Base-by-base conservation (phyloP, 2,797 vertebrate genomes). In the Synaphobranchus kaupii region DNA sequence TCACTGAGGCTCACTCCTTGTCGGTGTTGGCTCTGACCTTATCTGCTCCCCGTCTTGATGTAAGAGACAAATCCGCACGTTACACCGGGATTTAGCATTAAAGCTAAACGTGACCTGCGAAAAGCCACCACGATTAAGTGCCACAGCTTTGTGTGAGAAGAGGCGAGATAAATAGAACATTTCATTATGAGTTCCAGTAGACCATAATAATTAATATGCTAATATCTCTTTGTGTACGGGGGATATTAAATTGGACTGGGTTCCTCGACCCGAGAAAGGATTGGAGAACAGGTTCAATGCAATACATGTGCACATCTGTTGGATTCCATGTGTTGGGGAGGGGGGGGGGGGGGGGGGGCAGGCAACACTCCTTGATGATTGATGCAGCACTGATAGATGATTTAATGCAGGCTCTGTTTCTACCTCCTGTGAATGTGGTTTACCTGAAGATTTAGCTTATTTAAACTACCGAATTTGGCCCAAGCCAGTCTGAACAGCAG, bases 171-270 rank as follows among this genome's bases (percentile, higher is more conserved):
- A 80, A 80, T 48, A 22, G 48, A 80, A 48, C 47, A 10, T 71
- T 71, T 22, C 44, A 50, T 48, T 80, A 48, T n/a, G 44, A 48
- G 44, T 50, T 48, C 76, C 76, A 80, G 76, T 80, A 25, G 44
- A 44, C 44, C 71, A 13, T 39, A 80, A 48, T 80, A 80, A 80
- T 80, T 50, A 48, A 80, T 80, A 80, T 80, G 44, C 34, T 48
- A 80, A 80, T 80, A n/a, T 80, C 73, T 1, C 63, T 66, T 34
- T 39, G 15, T 44, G 34, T 25, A 76, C 34, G 0, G 34, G 20
- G 31, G 34, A 17, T 76, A 80, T 47, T 80, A 47, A 80, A 80
- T 25, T 80, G 73, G 34, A 76, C 12, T 71, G 68, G n/a, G 12
- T 10, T 12, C 20, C 20, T 76, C 60, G n/a, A 66, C 60, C 60